Conservation (phyloP, 2,113 vertebrate species). For the Equus przewalskii region DNA sequence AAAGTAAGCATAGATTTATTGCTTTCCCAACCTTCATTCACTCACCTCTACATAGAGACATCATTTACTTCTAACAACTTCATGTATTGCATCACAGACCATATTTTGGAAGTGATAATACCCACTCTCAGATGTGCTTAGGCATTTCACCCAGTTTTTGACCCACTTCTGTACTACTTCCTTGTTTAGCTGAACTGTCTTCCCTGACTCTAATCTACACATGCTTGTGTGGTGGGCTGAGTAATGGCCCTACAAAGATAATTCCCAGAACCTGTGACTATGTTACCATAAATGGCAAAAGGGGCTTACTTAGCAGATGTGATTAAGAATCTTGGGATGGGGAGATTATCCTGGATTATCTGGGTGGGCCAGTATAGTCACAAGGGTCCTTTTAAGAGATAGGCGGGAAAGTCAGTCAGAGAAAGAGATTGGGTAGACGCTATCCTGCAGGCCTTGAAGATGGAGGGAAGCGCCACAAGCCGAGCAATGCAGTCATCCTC, state of each 20-base stretch:
- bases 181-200: neutral
- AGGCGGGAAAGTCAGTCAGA: neutral
- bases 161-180: neutral
- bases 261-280: neutral
- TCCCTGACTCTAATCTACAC: neutral
- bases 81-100: neutral
- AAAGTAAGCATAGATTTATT: constrained; percentile 16
- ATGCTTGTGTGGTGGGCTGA: neutral
- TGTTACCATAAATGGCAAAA: neutral
- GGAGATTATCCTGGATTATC: neutral
- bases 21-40: neutral
- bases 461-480: neutral
- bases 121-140: neutral
- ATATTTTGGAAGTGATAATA: neutral
- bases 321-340: neutral
- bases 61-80: neutral
- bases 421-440: neutral
- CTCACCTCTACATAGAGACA: neutral
- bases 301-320: neutral
- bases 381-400: neutral
- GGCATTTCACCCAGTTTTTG: neutral
- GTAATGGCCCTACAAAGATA: neutral
- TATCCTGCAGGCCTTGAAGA: neutral
- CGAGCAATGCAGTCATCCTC: neutral
- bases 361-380: neutral